Evolutionary conservation across 1,140 invertebrate species (phyloP).

Genomic region (Orius insidiosus): DNA sequence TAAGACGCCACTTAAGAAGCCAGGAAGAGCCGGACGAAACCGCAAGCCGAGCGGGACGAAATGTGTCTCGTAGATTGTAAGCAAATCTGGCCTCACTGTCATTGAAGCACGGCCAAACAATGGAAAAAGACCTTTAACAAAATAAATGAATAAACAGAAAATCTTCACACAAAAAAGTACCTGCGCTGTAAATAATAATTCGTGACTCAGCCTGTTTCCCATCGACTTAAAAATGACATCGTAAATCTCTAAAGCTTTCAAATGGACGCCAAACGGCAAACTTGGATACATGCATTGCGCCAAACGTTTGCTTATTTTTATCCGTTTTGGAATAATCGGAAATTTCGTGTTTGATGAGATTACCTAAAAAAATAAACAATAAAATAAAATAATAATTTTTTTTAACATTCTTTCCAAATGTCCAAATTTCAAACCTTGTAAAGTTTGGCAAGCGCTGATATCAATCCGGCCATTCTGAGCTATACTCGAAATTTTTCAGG

Average conservation of each 20-base stretch:
- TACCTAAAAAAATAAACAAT: conserved; percentile 48
- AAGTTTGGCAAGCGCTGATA: conserved; percentile 78
- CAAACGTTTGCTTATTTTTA: conserved; percentile 81
- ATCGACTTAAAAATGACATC: conserved; percentile 86
- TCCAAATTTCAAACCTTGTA: conserved; percentile 58
- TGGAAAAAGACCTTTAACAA: too few species aligned
- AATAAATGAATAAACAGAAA: too few species aligned
- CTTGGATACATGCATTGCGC: conserved; percentile 92
- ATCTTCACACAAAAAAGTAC: too few species aligned
- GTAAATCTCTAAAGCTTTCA: conserved; percentile 87
- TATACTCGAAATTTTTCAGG: conserved; percentile 81
- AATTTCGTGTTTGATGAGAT: conserved; percentile 59
- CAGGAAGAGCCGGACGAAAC: conserved; percentile 67
- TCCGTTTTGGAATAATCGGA: conserved; percentile 73
- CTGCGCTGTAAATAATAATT: conserved; percentile 77
- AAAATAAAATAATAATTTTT: too few species aligned
- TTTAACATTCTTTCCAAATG: too few species aligned
- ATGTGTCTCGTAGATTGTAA: conserved; percentile 82
- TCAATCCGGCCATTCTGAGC: conserved; percentile 92
- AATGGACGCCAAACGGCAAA: conserved; percentile 77
- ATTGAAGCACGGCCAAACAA: conserved; percentile 77
- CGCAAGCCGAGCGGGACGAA: conserved; percentile 70
- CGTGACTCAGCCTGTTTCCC: conserved; percentile 63
- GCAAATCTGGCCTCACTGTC: conserved; percentile 66
- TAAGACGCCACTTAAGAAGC: conserved; percentile 68